Base-by-base conservation (phyloP, 2,888 invertebrate genomes). In the Lydus trimaculatus region DNA sequence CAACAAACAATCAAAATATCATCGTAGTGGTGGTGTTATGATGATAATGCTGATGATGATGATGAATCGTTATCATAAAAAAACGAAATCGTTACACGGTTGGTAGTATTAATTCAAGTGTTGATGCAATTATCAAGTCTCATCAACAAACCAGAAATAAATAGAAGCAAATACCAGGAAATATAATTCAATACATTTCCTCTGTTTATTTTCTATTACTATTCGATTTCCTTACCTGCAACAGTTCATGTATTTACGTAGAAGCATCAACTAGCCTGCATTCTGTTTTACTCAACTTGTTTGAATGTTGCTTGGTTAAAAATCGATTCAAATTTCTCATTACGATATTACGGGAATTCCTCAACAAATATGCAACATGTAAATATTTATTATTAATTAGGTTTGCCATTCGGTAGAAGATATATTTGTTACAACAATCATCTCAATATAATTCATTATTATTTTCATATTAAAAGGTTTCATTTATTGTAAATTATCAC, bases 401-500 rank as follows among this genome's bases (percentile, higher is more conserved):
- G 9, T 20, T 48, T 48, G 20, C 20, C 48, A 9, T 20, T 48
- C 5, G 15, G 39, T n/a, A n/a, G n/a, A n/a, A n/a, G 13, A 39
- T 39, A 39, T 39, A 9, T 7, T 33, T 39, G 20, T n/a, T 8
- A 36, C 36, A 36, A 15, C 15, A 11, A 36, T 20, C 31, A 28
- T 2, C 17, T n/a, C 52, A 31, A 31, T 31, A 48, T 15, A 17
- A 15, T 20, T 9, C 31, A 25, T 13, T 6, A 20, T 25, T 13
- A 60, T 60, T 23, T 60, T 31, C 33, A 20, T 61, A 8, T 17
- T 39, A 13, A 61, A 33, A 25, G 23, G 15, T 61, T 61, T 4
- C 36, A 33, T 60, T 36, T 60, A 64, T 39, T 67, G 43, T 67
- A n/a, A n/a, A n/a, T 64, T 61, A 67, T 64, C 64, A n/a, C 56